Conservation (phyloP, 2,797 vertebrate genomes). For the Saxicola maurus region DNA sequence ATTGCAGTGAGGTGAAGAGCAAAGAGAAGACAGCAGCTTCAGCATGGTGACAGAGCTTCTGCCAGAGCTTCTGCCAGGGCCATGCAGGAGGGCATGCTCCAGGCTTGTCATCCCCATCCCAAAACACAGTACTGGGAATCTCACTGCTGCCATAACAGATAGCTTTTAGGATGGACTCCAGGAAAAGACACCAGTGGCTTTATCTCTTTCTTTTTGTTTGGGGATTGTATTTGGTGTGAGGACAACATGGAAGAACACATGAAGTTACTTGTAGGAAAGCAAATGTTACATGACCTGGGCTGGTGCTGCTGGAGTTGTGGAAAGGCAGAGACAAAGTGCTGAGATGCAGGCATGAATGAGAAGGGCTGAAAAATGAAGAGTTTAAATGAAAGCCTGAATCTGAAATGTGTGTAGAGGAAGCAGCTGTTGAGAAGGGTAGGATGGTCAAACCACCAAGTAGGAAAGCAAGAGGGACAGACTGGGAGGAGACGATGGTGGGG, state of each 20-base stretch:
- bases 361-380: background rate
- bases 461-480: background rate
- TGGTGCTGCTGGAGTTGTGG: background rate
- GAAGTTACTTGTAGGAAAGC: background rate
- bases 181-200: background rate
- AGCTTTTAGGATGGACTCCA: background rate
- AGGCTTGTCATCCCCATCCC: background rate
- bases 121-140: background rate
- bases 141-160: background rate
- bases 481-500: background rate
- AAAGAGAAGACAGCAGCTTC: background rate
- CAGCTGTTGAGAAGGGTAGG: background rate
- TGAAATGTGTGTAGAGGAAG: background rate
- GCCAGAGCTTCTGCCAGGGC: no score
- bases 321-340: background rate
- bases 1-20: background rate
- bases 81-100: background rate
- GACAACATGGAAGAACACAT: background rate
- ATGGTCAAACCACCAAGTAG: background rate
- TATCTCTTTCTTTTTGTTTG: background rate
- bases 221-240: background rate
- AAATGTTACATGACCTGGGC: background rate
- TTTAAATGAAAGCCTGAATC: background rate
- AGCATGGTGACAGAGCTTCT: background rate
- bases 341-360: background rate